Evolutionary conservation across 2,113 vertebrate genomes (phyloP).

Genomic region (Manacus vitellinus): DNA sequence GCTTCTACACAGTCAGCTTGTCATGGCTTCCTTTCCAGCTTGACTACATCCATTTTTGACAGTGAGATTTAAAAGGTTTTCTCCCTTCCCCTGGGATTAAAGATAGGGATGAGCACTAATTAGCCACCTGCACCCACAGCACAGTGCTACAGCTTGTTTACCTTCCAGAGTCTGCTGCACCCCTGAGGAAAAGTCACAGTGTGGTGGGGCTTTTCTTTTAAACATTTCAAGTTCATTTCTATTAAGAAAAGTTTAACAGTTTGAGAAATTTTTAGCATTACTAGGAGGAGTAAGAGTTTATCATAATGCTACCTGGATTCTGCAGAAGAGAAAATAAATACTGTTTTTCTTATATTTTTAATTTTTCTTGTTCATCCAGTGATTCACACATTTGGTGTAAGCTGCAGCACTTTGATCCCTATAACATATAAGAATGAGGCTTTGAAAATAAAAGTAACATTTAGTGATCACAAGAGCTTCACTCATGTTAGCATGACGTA

Average conservation of each 20-base stretch:
- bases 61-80: conserved; percentile 25
- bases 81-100: conserved; percentile 6
- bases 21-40: neutral
- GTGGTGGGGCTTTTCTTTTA: neutral
- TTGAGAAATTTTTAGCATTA: neutral
- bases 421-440: neutral
- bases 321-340: neutral
- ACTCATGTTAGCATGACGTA: neutral
- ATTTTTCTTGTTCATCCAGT: neutral
- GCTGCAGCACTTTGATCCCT: neutral
- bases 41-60: neutral
- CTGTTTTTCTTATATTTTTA: neutral
- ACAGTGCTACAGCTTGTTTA: conserved; percentile 27
- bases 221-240: neutral
- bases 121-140: conserved; percentile 44
- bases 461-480: neutral
- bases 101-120: conserved; percentile 13
- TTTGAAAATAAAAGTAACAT: neutral
- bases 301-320: neutral
- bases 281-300: neutral
- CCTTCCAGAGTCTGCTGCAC: neutral
- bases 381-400: neutral
- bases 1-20: neutral
- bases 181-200: neutral
- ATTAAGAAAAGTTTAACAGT: neutral